Conservation (phyloP, 2,113 vertebrate species). For the Fukomys damarensis region DNA sequence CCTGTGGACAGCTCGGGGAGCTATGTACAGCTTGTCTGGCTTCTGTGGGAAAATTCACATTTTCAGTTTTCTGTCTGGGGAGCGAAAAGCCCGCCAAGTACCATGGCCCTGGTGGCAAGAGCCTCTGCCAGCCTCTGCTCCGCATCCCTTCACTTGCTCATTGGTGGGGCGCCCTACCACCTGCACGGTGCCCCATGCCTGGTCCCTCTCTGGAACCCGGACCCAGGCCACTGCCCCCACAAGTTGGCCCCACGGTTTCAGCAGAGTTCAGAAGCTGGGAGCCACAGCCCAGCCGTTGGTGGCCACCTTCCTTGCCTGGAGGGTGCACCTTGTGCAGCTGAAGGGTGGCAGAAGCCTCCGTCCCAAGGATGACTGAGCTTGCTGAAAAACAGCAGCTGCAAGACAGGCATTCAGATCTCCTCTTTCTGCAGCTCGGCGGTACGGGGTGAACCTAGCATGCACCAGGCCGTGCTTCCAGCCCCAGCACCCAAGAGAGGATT, state of each 20-base stretch:
- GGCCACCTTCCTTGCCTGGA: background rate
- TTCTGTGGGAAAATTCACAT: slow-evolving; percentile 1
- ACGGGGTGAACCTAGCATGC: background rate
- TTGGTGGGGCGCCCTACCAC: background rate
- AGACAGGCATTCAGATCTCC: background rate
- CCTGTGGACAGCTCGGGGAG: background rate
- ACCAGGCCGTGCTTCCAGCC: background rate
- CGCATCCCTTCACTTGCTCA: background rate
- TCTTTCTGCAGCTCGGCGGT: background rate
- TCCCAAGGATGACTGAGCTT: background rate
- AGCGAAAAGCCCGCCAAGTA: background rate
- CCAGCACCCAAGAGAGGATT: background rate
- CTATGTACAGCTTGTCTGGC: background rate
- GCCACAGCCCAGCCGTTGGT: background rate
- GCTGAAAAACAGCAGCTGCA: background rate
- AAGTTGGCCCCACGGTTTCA: background rate
- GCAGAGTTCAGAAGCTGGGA: background rate
- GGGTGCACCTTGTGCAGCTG: background rate
- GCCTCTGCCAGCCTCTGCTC: background rate
- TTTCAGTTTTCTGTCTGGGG: slow-evolving; percentile 31
- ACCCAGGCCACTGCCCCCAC: background rate
- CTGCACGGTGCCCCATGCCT: background rate
- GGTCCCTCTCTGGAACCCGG: background rate
- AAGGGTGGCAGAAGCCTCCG: background rate
- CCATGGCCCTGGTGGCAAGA: background rate